A percentile compares a stretch with the other conserved stretches of the same genome.
phyloP scores from a whole-genome alignment of 2,113 vertebrate species.

The Chamaetylas fuelleborni region DNA sequence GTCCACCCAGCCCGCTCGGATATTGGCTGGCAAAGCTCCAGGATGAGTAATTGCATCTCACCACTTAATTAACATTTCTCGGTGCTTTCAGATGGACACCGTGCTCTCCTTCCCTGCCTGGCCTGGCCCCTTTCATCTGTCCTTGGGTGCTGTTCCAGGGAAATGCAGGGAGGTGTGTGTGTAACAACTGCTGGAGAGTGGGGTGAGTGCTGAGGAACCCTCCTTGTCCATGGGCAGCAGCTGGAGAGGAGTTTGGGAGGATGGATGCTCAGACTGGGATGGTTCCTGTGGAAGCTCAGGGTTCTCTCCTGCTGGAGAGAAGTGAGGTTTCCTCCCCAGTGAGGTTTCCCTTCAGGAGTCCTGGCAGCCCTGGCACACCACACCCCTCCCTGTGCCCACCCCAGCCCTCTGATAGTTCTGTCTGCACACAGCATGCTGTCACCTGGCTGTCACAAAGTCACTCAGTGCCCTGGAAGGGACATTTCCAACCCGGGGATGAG shows the following conservation, averaged over 20 bases:
- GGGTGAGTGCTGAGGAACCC: background rate
- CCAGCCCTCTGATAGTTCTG: background rate
- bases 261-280: background rate
- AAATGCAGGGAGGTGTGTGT: background rate
- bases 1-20: background rate
- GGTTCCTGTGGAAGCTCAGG: background rate
- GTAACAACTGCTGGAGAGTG: background rate
- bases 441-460: background rate
- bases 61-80: background rate
- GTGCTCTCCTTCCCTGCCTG: background rate
- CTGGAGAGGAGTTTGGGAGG: background rate
- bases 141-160: background rate
- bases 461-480: background rate
- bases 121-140: background rate
- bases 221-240: fast-evolving
- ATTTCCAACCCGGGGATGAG: background rate
- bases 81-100: background rate
- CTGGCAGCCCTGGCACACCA: background rate
- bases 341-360: background rate
- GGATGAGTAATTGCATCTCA: background rate
- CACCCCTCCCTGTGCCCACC: background rate
- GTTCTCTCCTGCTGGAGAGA: background rate
- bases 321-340: background rate
- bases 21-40: constrained; percentile 2
- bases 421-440: fast-evolving